Conservation (phyloP, 2,888 invertebrate genomes). For the Rhagonycha lutea region DNA sequence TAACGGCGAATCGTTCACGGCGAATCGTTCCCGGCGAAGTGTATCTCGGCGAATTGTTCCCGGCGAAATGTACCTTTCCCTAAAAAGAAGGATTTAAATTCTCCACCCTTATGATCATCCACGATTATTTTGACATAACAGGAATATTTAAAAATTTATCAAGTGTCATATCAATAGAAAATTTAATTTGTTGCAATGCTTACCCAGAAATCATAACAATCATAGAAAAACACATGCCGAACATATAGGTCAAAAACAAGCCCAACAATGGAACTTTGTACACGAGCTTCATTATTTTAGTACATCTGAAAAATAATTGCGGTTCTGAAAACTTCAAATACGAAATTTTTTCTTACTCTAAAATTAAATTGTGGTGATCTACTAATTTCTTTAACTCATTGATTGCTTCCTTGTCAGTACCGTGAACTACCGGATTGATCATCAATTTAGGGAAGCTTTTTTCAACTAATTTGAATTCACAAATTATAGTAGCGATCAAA, state of each 20-base stretch:
- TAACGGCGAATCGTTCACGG: too few species aligned
- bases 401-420: background rate
- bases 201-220: background rate
- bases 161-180: too few species aligned
- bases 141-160: too few species aligned
- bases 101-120: too few species aligned
- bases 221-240: background rate
- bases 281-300: background rate
- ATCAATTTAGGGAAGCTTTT: background rate
- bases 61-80: too few species aligned
- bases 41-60: too few species aligned
- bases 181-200: background rate
- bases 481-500: background rate
- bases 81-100: too few species aligned
- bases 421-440: background rate
- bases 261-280: background rate
- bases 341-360: background rate
- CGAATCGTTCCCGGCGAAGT: too few species aligned
- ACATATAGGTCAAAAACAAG: background rate
- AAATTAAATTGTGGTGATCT: background rate
- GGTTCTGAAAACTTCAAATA: background rate
- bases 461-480: background rate
- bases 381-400: background rate
- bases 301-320: background rate
- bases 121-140: too few species aligned